Conservation (phyloP, 2,797 vertebrate species). For the Hyperoplus immaculatus region DNA sequence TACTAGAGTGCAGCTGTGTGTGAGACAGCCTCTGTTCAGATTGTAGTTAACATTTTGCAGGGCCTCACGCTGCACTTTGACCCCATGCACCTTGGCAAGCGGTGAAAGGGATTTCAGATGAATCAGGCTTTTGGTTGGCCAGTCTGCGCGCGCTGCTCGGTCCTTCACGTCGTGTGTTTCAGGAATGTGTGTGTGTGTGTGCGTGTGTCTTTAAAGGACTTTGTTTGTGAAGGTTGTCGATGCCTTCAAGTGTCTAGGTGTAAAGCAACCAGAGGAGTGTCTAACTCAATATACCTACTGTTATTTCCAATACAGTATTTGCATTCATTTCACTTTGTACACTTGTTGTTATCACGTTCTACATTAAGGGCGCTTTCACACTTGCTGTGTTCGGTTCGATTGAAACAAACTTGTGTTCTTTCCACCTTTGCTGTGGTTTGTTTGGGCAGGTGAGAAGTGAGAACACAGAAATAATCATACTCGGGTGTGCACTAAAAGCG, state of each 20-base stretch:
- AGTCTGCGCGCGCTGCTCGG: constrained; percentile 25
- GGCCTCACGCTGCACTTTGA: constrained; percentile 80
- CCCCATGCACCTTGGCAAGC: constrained; percentile 79
- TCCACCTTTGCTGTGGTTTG: no score
- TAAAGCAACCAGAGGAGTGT: constrained; percentile 2
- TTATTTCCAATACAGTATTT: no score
- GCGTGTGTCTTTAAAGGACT: constrained; percentile 43
- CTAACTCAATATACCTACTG: background rate
- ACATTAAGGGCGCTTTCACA: background rate
- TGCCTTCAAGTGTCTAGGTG: background rate
- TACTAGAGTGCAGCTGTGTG: constrained; percentile 12
- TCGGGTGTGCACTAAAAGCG: no score
- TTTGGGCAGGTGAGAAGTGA: no score
- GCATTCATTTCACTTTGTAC: background rate
- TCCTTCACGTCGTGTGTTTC: constrained; percentile 77
- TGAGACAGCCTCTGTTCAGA: constrained; percentile 17
- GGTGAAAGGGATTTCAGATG: constrained; percentile 74
- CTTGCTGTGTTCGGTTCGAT: no score
- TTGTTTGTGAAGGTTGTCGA: constrained; percentile 72
- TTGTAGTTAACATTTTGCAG: constrained; percentile 61
- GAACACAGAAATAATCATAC: no score
- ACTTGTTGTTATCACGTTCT: background rate
- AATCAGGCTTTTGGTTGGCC: constrained; percentile 62
- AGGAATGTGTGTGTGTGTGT: constrained; percentile 82
- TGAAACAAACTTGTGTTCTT: no score